Base-by-base conservation (phyloP, 2,113 vertebrate genomes). In the Amia ocellicauda region DNA sequence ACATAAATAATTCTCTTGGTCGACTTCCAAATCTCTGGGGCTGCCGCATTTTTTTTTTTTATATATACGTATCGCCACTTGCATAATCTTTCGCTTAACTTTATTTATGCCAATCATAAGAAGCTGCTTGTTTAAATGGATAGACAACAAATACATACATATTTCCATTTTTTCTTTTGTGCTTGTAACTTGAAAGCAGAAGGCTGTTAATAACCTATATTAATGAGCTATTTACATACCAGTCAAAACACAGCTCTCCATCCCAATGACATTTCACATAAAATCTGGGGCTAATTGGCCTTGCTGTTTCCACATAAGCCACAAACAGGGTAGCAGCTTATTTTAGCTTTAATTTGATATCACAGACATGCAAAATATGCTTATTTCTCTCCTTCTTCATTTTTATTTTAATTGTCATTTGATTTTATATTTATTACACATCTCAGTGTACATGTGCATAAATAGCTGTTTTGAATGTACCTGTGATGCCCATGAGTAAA, bases 51-150 rank as follows among this genome's bases (percentile, higher is more conserved):
- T 85, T 73, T 62, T 70, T 74, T 45, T 63, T 63, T 68, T 55
- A 45, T 68, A 66, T 26, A 63, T 62, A 65, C 70, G 55, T 78
- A 62, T 82, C 84, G 70, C 71, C 66, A 82, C 74, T 87, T 49
- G 84, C 84, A 83, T 87, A 74, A 74, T 84, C 80, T 83, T 78
- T 79, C 69, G 78, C 81, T 82, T 80, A 77, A 86, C 74, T 83
- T 75, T 89, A 83, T 87, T 86, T 83, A 72, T 77, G 75, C 79
- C 84, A 87, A 80, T 75, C 80, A 78, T 82, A 83, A 76, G 78
- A 76, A 70, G 67, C 81, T 80, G 68, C 70, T 81, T 77, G 80
- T 70, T 68, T 78, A 77, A 70, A 58, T 71, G 80, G 64, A 64
- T 74, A 42, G 73, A 75, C 67, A 78, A 85, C 82, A 84, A 83